These are phyloP conservation scores for Orthonyx spaldingii DNA, from an alignment of 2,113 vertebrate species.

Conservation along the genomic window DNA sequence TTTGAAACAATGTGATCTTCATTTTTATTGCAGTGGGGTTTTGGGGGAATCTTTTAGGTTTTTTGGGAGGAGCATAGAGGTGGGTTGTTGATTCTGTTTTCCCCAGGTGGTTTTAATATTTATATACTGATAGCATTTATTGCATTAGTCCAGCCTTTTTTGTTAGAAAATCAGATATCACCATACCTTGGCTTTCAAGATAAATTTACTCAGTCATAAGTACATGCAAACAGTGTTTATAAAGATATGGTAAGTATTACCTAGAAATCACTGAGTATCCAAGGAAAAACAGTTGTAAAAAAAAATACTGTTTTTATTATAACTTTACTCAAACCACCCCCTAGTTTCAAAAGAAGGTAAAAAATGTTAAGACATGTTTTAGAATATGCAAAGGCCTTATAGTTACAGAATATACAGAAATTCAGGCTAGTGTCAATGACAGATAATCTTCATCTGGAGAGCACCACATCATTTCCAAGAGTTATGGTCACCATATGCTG, in stretches of 20 bases:
- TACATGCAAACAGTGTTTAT: background rate
- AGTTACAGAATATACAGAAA: background rate
- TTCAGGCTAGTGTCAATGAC: background rate
- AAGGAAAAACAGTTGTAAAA: background rate
- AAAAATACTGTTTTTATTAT: background rate
- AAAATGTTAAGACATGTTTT: background rate
- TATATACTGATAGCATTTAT: background rate
- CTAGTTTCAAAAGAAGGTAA: background rate
- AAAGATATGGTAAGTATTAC: background rate
- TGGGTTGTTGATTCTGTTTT: background rate
- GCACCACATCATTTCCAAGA: background rate
- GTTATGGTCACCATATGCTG: slow-evolving; percentile 29
- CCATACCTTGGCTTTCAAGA: background rate
- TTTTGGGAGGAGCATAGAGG: fast-evolving
- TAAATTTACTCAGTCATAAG: background rate
- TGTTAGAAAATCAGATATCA: background rate
- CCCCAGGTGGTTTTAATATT: background rate
- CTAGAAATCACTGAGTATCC: background rate
- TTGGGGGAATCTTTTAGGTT: fast-evolving
- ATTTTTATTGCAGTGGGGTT: background rate
- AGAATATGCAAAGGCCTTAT: background rate
- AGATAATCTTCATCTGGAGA: slow-evolving; percentile 7
- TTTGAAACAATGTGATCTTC: background rate
- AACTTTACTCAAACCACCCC: fast-evolving
- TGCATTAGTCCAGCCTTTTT: background rate